These are phyloP conservation scores for Eupithecia dodoneata DNA, from an alignment of 2,888 invertebrate species.

Conservation along the genomic window DNA sequence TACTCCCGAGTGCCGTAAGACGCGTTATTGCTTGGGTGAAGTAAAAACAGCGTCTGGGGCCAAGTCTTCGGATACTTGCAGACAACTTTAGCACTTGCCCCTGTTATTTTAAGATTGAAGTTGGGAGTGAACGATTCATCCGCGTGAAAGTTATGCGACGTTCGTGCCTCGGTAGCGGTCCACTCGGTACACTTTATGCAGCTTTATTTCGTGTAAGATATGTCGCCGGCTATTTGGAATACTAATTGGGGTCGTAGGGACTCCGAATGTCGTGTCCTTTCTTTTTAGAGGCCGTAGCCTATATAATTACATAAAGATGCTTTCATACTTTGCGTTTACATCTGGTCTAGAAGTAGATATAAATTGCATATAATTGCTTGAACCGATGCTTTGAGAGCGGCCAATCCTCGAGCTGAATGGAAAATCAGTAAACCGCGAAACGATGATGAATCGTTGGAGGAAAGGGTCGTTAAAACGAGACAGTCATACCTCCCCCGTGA, in stretches of 20 bases:
- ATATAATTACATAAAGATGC: conserved; percentile 35
- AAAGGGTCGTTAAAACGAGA: conserved; percentile 73
- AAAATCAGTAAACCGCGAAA: conserved; percentile 83
- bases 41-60: conserved; percentile 78
- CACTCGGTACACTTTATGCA: conserved; percentile 81
- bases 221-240: conserved; percentile 82
- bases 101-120: conserved; percentile 71
- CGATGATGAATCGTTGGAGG: conserved; percentile 81
- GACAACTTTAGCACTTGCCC: conserved; percentile 74
- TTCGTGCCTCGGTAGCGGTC: conserved; percentile 79
- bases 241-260: conserved; percentile 79
- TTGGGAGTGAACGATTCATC: conserved; percentile 60
- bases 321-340: conserved; percentile 38
- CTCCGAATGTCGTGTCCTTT: conserved; percentile 68
- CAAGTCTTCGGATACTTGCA: conserved; percentile 64
- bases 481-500: conserved; percentile 46
- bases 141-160: conserved; percentile 76
- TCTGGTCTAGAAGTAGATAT: conserved; percentile 32
- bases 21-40: conserved; percentile 81
- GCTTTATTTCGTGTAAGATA: conserved; percentile 73
- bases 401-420: conserved; percentile 72
- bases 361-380: conserved; percentile 48
- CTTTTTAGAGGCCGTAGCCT: conserved; percentile 49
- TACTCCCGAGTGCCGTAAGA: conserved; percentile 79
- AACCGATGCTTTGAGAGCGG: conserved; percentile 53